Evolutionary conservation across 2,888 invertebrate species (phyloP), one percentile per base, ranked within the genome.

Genomic region (Noctua comes): DNA sequence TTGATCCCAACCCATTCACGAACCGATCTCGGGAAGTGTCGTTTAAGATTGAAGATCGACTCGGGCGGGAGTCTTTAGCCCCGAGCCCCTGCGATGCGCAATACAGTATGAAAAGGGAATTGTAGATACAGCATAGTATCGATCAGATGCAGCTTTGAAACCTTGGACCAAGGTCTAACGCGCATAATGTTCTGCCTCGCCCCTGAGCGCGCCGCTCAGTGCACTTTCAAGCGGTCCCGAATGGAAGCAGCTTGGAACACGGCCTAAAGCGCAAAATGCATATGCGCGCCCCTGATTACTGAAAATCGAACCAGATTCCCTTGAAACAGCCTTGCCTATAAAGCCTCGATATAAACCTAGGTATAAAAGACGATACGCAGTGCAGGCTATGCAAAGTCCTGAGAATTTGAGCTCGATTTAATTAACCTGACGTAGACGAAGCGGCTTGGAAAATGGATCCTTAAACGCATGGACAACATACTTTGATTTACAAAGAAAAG

Each of bases 401-500:
- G 43, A 54, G 43, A 51, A 31, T 27, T 31, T 13, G 31, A 65
- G n/a, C 43, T 57, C 8, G 46, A 27, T 77, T 59, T 27, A 46
- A 54, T 65, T 64, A 76, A 43, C 43, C 3, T 57, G 27, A 66
- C 24, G 11, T 40, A 3, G 24, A 66, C 27, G 21, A 54, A 43
- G n/a, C n/a, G 36, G 31, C 10, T 24, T 31, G 18, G 48, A 27
- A 78, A 79, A 79, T 36, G 1, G 24, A 46, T n/a, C 2, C 51
- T 46, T 18, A 18, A 65, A 31, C 8, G 13, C 5, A 18, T 43
- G 24, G 24, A 54, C 62, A 40, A 13, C 16, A 75, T 31, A 24
- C 40, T 69, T 69, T 31, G 4, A 31, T 69, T 43, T n/a, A 79
- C 21, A n/a, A 64, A 65, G 18, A 51, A 57, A 69, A 54, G 10